Base-by-base conservation (phyloP, 2,797 vertebrate genomes). In the Acrocephalus scirpaceus region DNA sequence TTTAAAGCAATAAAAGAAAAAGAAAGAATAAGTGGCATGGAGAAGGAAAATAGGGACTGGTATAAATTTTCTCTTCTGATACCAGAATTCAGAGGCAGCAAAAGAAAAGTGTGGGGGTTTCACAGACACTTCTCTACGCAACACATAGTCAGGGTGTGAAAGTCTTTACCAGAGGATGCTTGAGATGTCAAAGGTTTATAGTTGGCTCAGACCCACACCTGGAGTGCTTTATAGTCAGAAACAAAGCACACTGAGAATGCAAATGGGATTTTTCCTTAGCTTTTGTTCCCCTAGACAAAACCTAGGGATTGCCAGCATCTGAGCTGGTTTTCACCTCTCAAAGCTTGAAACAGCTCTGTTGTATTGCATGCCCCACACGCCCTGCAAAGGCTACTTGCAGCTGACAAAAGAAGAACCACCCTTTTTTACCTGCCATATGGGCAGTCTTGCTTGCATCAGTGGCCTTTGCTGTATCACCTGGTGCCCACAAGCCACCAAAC, bases 401-500 rank as follows among this genome's bases (percentile, higher is more conserved):
- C 12, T 60, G 73, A 69, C 21, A 29, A 38, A 38, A 42, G 7
- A 13, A 47, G 67, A 29, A 0, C 0, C 3, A 38, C 6, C 30
- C 6, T 36, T 40, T 50, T 30, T 45, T 22, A 11, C 11, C 38
- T 38, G 38, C 38, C 42, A 18, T 1, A 36, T 3, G 14, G 32
- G 26, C 51, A 53, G 29, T 9, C 40, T 20, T 40, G 20, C 53
- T 42, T 50, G 60, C 53, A 64, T 16, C 66, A 22, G 19, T 69
- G 34, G 16, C 45, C 34, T 64, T 32, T 86, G 51, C 51, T 67
- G 36, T 42, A 9, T 9, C 19, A 50, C 2, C 36, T 50, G n/a
- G 5, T 58, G 16, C 40, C 40, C 32, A 36, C 30, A 38, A 42
- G 23, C 40, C 61, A 40, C 23, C 20, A 57, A 70, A 2, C 18